A percentile compares a stretch with the other conserved stretches of the same genome.
phyloP scores from a whole-genome alignment of 2,888 invertebrate genomes.

The Tanytarsus gracilentus region DNA sequence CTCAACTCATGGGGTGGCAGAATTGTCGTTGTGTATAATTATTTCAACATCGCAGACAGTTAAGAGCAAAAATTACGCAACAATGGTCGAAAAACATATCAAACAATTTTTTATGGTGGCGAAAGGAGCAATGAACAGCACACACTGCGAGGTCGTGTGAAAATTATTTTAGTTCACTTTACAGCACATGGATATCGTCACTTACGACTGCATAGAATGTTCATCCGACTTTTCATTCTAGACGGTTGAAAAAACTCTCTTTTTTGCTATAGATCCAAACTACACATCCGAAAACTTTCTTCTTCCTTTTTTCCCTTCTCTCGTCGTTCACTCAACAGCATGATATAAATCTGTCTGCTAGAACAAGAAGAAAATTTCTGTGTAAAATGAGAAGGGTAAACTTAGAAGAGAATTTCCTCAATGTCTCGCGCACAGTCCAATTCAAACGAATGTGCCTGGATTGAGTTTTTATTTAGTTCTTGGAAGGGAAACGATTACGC shows the following conservation, averaged over 20 bases:
- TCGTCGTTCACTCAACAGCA: no score
- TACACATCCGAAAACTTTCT: constrained; percentile 3
- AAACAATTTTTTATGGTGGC: not conserved
- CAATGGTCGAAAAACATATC: constrained; percentile 4
- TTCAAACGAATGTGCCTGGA: no score
- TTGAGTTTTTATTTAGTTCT: no score
- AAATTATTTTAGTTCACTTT: not conserved
- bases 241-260: constrained; percentile 11
- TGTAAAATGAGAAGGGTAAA: not conserved
- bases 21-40: constrained; percentile 14
- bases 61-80: constrained; percentile 20
- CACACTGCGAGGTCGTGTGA: not conserved
- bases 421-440: no score
- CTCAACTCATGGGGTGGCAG: no score
- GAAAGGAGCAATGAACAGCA: constrained; percentile 15
- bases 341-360: constrained; percentile 19
- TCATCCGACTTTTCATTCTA: not conserved
- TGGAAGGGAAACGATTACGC: no score
- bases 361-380: constrained; percentile 9
- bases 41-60: not conserved
- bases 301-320: not conserved
- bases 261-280: constrained; percentile 9
- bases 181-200: not conserved
- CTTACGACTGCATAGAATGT: not conserved
- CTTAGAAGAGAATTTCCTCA: not conserved